Evolutionary conservation across 2,888 invertebrate species (phyloP), one percentile per base, ranked within the genome.

Genomic region (Xestia sexstrigata): DNA sequence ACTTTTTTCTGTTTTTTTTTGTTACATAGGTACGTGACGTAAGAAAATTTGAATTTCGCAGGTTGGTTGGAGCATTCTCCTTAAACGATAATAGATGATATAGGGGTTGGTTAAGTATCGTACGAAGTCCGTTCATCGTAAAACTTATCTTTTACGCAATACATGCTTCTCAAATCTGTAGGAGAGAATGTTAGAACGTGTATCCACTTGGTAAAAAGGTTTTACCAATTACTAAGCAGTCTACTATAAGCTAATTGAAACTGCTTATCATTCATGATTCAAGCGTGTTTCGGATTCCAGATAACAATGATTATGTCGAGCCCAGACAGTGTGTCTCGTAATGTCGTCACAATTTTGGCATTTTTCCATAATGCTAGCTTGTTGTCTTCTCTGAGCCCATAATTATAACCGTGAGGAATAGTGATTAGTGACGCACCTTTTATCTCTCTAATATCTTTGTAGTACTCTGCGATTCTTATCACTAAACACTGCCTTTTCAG

Each of bases 281-380:
- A 72, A 69, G 66, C 75, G 66, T 58, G 67, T 67, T 76, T 49
- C 55, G 65, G 58, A 73, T 81, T 85, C 67, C n/a, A 75, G 77
- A 84, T 86, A 85, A 87, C 76, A 77, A 78, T 75, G 75, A 71
- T 68, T 68, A 70, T 30, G 60, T 42, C 62, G 67, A 75, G 81
- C 65, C 85, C 89, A 93, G 94, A 94, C 93, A 88, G 90, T 89
- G 80, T 92, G 93, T 92, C 93, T 91, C 89, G 88, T 88, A 86
- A 90, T 90, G 90, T 89, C 86, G 87, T 89, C 88, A 87, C 79
- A 74, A 79, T 87, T 88, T 93, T 93, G 94, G 93, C 93, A 92
- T 91, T 79, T 85, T 79, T 91, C 93, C 93, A 93, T 88, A 35
- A 82, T 74, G 74, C 83, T 82, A 79, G 77, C 85, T 69, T 74